A percentile compares a stretch with the other conserved stretches of the same genome.
Evolutionary conservation across 2,113 vertebrate genomes (phyloP).

Genomic region (Corythornis vintsioides): DNA sequence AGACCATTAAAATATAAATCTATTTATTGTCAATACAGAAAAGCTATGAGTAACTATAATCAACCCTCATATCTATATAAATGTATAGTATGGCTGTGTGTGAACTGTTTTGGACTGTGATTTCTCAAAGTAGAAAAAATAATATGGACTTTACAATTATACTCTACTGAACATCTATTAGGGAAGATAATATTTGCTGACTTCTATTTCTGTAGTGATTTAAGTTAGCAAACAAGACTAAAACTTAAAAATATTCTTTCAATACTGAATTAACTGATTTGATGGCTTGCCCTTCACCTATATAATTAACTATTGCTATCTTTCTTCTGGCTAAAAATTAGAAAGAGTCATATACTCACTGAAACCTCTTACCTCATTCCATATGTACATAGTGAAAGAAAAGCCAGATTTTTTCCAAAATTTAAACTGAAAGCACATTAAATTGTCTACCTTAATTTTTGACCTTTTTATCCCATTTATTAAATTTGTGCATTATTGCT

Average conservation of each 20-base stretch:
- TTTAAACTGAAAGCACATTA: background rate
- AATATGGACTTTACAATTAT: background rate
- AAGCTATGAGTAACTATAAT: background rate
- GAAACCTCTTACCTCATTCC: background rate
- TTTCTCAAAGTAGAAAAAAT: background rate
- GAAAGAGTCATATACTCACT: background rate
- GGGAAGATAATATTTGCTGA: background rate
- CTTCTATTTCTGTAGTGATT: background rate
- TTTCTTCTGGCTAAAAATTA: background rate
- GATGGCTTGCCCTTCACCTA: background rate
- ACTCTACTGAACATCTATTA: background rate
- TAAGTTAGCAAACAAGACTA: background rate
- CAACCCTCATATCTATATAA: background rate
- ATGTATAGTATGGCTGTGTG: background rate
- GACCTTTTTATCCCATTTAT: background rate
- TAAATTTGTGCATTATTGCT: background rate
- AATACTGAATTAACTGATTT: background rate
- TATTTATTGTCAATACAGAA: background rate
- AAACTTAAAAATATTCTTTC: background rate
- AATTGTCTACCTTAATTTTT: background rate
- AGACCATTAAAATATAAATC: background rate
- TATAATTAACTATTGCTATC: background rate
- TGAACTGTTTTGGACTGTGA: background rate
- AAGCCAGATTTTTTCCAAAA: background rate
- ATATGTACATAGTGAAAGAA: background rate